Evolutionary conservation across 1,140 invertebrate species (phyloP).

Genomic region (Trichomalopsis sarcophagae): DNA sequence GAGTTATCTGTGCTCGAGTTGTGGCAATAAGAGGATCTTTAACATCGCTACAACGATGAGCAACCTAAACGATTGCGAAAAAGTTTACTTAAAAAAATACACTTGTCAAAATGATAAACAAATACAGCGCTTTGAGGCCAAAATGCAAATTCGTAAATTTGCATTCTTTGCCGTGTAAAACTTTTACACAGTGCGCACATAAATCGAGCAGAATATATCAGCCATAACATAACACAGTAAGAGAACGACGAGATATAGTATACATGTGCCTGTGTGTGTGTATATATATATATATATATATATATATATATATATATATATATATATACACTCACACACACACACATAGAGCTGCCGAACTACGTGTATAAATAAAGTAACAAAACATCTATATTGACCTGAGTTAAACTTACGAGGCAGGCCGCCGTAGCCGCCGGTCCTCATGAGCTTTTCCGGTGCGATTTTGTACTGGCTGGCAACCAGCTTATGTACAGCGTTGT

Average conservation of each 20-base stretch:
- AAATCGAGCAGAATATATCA: slow-evolving; percentile 15
- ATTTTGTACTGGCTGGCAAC: slow-evolving; percentile 99
- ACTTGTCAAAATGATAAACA: background rate
- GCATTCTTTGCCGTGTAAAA: background rate
- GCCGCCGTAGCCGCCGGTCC: slow-evolving; percentile 93
- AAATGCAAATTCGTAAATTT: background rate
- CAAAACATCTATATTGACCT: slow-evolving; percentile 76
- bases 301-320: background rate
- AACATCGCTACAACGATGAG: background rate
- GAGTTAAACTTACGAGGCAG: slow-evolving; percentile 83
- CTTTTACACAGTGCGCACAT: background rate
- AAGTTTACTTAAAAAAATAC: background rate
- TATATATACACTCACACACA: no score
- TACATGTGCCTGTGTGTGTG: no score
- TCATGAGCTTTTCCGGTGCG: slow-evolving; percentile 95
- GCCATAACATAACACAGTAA: background rate
- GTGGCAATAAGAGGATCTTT: background rate
- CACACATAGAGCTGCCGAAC: slow-evolving; percentile 68
- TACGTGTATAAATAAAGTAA: slow-evolving; percentile 69
- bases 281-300: background rate
- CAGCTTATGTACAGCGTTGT: slow-evolving; percentile 96
- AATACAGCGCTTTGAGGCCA: no score
- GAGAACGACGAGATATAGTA: background rate
- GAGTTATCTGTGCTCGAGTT: slow-evolving; percentile 5
- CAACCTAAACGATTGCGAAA: no score